Base-by-base conservation (phyloP, 2,888 invertebrate genomes). In the Volucella inflata region DNA sequence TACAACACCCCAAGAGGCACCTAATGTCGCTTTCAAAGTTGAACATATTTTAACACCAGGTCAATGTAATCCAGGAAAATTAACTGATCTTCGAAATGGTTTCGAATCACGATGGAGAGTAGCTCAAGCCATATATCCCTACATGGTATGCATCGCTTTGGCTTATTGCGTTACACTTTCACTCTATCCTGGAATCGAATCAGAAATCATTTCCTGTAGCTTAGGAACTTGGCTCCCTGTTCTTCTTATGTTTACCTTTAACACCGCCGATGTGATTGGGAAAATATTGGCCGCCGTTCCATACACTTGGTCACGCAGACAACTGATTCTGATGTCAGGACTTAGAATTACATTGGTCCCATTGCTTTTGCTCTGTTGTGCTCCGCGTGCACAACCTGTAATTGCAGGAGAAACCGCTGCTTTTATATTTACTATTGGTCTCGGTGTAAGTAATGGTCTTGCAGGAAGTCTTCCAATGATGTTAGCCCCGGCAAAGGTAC, bases 391-490 rank as follows among this genome's bases (percentile, higher is more conserved):
- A 67, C 93, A 94, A 17, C 97, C 98, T 0, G 94, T 96, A 51
- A 95, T 97, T 81, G 93, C 94, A 0, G 92, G 92, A 0, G 96
- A 96, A 90, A 93, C 94, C 30, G 95, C 95, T 87, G 94, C 96
- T 0, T 93, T 96, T 85, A 89, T 95, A 14, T 94, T 96, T 77
- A 95, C 95, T 9, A 90, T 95, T 89, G 89, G 95, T 0, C 92
- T 98, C 81, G 98, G 98, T 1, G 93, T 97, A 17, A 95, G 96
- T 59, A 98, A 98, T 89, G 98, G 98, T 0, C 93, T 98, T 55
- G 95, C 98, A 72, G 98, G 98, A 4, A 97, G 97, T 80, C 95
- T 98, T 40, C 98, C 98, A 2, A 98, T 98, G 97, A 97, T 98
- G 89, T 94, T 97, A 89, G 98, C 98, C 0, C 97, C 98, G 1